Conservation (phyloP, 2,888 invertebrate species). For the Dugesia japonica region DNA sequence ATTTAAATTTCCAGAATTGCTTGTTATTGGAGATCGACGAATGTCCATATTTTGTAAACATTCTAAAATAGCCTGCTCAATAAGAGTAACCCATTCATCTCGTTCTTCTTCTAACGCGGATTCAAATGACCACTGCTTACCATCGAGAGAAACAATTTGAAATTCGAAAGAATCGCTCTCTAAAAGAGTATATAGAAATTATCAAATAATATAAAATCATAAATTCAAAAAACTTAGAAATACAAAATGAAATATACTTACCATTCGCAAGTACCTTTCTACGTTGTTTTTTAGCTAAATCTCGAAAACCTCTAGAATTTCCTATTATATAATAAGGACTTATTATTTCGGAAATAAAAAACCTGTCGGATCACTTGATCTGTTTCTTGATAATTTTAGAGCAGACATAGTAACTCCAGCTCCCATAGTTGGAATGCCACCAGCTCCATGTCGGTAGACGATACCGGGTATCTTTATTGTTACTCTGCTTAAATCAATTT, state of each 20-base stretch:
- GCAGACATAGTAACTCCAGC: slow-evolving; percentile 6
- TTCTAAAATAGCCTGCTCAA: slow-evolving; percentile 67
- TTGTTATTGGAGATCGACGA: not conserved
- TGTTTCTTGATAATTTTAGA: not conserved
- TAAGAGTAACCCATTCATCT: slow-evolving; percentile 34
- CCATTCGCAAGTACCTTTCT: not conserved
- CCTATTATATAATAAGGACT: not conserved
- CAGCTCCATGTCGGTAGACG: slow-evolving; percentile 35
- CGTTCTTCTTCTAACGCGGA: slow-evolving; percentile 60
- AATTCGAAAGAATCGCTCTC: slow-evolving; percentile 59
- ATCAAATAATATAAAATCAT: too few relatives aligned
- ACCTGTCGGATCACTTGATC: slow-evolving; percentile 12
- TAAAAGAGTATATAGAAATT: too few relatives aligned
- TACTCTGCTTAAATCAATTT: slow-evolving; percentile 80
- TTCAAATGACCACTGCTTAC: slow-evolving; percentile 84
- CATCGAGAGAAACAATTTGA: slow-evolving; percentile 79
- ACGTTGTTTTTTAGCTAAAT: not conserved
- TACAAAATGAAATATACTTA: not conserved
- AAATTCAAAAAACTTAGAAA: too few relatives aligned
- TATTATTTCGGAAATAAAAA: not conserved
- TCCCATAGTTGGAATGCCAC: slow-evolving; percentile 11
- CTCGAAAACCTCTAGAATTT: not conserved
- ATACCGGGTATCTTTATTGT: slow-evolving; percentile 87
- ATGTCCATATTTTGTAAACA: slow-evolving; percentile 57
- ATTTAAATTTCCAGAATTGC: not conserved